Percentiles rank a stretch among this genome's conserved stretches.
These are phyloP conservation scores for Rhizoglyphus robini DNA, from an alignment of 1,140 invertebrate species.

Conservation along the genomic window DNA sequence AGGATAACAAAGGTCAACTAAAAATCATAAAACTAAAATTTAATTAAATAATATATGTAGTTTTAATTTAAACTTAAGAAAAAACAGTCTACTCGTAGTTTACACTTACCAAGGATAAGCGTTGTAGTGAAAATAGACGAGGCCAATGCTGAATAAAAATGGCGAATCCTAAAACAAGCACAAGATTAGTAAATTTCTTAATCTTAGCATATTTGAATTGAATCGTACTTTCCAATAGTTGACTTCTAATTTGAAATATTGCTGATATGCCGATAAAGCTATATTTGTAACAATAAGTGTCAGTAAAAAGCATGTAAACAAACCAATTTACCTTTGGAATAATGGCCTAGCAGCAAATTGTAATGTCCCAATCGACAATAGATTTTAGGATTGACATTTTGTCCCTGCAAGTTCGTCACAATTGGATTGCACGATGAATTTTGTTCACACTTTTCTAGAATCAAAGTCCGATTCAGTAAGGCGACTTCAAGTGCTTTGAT, in stretches of 20 bases:
- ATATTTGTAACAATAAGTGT: constrained; percentile 34
- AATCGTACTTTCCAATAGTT: constrained; percentile 60
- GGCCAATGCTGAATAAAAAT: constrained; percentile 80
- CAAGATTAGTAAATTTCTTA: background rate
- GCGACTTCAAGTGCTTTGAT: constrained; percentile 16
- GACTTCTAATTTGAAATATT: constrained; percentile 49
- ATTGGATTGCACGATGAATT: background rate
- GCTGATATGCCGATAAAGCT: constrained; percentile 89
- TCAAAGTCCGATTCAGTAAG: constrained; percentile 4
- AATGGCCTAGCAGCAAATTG: constrained; percentile 75
- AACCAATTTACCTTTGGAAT: constrained; percentile 60
- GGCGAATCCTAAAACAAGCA: constrained; percentile 46
- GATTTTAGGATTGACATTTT: constrained; percentile 70
- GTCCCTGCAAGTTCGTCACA: constrained; percentile 28
- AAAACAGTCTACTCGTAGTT: too few relatives aligned
- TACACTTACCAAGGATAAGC: constrained; percentile 81
- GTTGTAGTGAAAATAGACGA: constrained; percentile 91
- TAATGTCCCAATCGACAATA: constrained; percentile 88
- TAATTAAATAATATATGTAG: too few relatives aligned
- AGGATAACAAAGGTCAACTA: too few relatives aligned
- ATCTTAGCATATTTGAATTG: background rate
- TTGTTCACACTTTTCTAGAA: background rate
- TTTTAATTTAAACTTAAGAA: too few relatives aligned
- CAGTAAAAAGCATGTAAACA: constrained; percentile 22
- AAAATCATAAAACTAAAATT: too few relatives aligned